Evolutionary conservation across 2,797 vertebrate genomes (phyloP).

Genomic region (Crypturellus tataupa): DNA sequence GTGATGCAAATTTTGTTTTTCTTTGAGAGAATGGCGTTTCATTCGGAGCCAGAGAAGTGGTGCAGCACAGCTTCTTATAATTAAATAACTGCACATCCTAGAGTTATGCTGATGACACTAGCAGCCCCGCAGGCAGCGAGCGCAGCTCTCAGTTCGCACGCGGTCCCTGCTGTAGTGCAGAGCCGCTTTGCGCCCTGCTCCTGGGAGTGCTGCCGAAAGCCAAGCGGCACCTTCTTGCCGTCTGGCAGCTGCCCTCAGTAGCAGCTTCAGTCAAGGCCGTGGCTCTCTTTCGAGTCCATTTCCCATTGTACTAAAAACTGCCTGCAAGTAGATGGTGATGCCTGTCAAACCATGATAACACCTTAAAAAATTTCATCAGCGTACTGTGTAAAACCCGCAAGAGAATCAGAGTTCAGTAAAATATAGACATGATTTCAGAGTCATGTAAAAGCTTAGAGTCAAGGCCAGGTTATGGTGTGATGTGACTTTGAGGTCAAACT

Average conservation of each 20-base stretch:
- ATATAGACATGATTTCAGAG: neutral
- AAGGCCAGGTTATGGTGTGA: neutral
- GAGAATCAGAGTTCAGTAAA: slow-evolving; percentile 43
- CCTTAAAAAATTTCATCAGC: slow-evolving; percentile 38
- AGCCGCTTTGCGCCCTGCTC: neutral
- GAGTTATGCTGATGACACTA: neutral
- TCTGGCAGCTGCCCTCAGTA: slow-evolving; percentile 11
- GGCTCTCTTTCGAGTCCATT: slow-evolving; percentile 62
- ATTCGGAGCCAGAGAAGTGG: neutral
- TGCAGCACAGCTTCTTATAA: neutral
- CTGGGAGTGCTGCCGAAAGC: neutral
- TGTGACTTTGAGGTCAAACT: slow-evolving; percentile 15
- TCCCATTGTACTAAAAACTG: neutral
- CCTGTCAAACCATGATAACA: slow-evolving; percentile 25
- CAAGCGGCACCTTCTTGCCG: neutral
- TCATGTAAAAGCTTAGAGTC: neutral
- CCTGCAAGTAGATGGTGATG: slow-evolving; percentile 24
- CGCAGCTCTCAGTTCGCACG: neutral
- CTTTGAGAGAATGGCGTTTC: neutral
- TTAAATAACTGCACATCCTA: neutral
- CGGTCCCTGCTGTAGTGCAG: neutral
- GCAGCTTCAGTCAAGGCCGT: slow-evolving; percentile 22
- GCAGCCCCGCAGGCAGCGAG: neutral
- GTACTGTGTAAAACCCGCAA: slow-evolving; percentile 33
- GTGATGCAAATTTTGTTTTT: neutral